Percentiles rank a stretch among this genome's conserved stretches.
phyloP scores from a whole-genome alignment of 2,888 invertebrate species.

The Neuroscelio doddi region DNA sequence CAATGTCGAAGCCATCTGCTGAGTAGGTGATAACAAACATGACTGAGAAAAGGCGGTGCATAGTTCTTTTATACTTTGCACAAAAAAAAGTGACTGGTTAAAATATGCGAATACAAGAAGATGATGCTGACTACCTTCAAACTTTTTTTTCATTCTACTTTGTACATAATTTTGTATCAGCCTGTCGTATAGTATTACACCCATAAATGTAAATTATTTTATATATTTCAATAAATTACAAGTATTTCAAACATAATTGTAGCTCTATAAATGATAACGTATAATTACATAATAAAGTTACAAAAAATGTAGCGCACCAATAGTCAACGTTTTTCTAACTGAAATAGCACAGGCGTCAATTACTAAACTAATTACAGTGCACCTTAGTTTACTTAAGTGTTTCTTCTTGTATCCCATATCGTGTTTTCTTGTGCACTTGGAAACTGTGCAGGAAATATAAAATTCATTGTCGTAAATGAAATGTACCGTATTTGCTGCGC shows the following conservation, averaged over 20 bases:
- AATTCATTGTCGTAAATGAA: conserved; percentile 45
- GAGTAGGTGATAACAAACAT: conserved; percentile 50
- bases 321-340: not conserved
- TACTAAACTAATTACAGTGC: conserved; percentile 10
- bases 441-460: conserved; percentile 26
- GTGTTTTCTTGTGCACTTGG: conserved; percentile 11
- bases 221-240: too few species aligned
- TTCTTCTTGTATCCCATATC: conserved; percentile 20
- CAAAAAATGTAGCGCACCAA: not conserved
- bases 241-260: too few species aligned
- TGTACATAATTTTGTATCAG: too few species aligned
- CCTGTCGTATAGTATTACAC: too few species aligned
- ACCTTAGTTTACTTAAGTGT: not conserved
- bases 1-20: conserved; percentile 94
- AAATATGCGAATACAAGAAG: too few species aligned
- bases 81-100: not conserved
- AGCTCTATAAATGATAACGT: too few species aligned
- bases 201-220: not conserved
- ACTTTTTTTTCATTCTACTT: too few species aligned
- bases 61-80: conserved; percentile 7
- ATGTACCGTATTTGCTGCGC: conserved; percentile 93
- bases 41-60: conserved; percentile 22
- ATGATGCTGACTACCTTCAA: too few species aligned
- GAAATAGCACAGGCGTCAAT: conserved; percentile 6
- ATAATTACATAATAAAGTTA: conserved; percentile 1